These are phyloP conservation scores for Aphelinus certus DNA, from an alignment of 1,140 invertebrate species.

Conservation along the genomic window DNA sequence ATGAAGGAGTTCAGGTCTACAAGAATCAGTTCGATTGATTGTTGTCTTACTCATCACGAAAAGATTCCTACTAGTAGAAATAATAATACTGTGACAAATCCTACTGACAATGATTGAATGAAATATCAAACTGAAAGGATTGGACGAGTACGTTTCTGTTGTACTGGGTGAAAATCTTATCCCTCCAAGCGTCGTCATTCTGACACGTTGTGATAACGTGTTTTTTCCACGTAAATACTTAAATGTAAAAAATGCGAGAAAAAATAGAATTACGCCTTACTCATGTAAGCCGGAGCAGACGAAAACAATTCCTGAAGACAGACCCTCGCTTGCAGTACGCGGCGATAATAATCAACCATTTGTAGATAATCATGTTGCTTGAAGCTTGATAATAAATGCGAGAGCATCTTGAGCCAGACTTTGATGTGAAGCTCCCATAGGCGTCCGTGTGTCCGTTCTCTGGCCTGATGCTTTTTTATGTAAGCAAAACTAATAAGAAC, in stretches of 20 bases:
- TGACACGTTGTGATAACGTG: background rate
- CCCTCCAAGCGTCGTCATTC: background rate
- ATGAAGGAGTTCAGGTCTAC: no score
- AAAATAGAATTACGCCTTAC: slow-evolving; percentile 11
- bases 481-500: background rate
- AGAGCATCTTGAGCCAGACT: background rate
- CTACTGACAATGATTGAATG: no score
- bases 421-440: background rate
- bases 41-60: background rate
- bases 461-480: background rate
- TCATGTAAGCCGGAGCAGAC: background rate
- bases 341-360: background rate
- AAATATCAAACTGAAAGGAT: no score
- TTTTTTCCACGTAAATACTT: background rate
- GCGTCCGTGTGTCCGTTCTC: background rate
- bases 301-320: background rate
- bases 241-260: background rate
- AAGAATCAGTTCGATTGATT: slow-evolving; percentile 15
- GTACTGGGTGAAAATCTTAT: slow-evolving; percentile 1
- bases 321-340: background rate
- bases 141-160: background rate
- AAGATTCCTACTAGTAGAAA: no score
- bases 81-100: no score
- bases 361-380: background rate
- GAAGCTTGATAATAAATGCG: no score